Evolutionary conservation across 2,113 vertebrate species (phyloP), one percentile per base, ranked within the genome.

Genomic region (Balaeniceps rex): DNA sequence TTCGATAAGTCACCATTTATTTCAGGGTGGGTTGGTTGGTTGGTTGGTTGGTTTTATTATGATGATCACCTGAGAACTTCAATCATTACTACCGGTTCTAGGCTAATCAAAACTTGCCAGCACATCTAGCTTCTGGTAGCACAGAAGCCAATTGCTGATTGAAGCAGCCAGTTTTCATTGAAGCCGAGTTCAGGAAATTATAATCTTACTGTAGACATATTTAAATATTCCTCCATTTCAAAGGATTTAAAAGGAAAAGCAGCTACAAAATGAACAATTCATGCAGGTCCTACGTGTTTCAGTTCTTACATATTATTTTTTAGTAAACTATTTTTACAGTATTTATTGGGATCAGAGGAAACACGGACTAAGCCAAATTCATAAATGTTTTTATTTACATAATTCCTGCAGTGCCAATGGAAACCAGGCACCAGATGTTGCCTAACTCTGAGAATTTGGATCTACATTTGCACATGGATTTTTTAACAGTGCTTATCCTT

Each of bases 321-420:
- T 72, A 83, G 70, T 54, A 76, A 87, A 82, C 57, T 47, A 70
- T 88, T 94, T 97, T 89, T 88, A 68, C 17, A 42, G 38, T 84
- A 88, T 84, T 94, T 92, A 57, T 18, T 69, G 77, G 44, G 49
- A 94, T 88, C 90, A 88, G n/a, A 93, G 75, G 68, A 92, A 92
- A 78, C 40, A 82, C 0, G 1, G 65, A 64, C 77, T 66, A 95
- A 95, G 90, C 84, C 87, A 95, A 95, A 87, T 80, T 85, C 61
- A 85, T 85, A 89, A 94, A 93, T 94, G 93, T 85, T 96, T 96
- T 91, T 96, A 91, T 94, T 91, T 95, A 94, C 16, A 33, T 69
- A 83, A 77, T 64, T 94, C 52, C 82, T 72, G 66, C 63, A 88
- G 34, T 90, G 84, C 89, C 80, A 93, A 61, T 79, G 74, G 84